Conservation (phyloP, 1,140 invertebrate species). For the Sinonovacula constricta region DNA sequence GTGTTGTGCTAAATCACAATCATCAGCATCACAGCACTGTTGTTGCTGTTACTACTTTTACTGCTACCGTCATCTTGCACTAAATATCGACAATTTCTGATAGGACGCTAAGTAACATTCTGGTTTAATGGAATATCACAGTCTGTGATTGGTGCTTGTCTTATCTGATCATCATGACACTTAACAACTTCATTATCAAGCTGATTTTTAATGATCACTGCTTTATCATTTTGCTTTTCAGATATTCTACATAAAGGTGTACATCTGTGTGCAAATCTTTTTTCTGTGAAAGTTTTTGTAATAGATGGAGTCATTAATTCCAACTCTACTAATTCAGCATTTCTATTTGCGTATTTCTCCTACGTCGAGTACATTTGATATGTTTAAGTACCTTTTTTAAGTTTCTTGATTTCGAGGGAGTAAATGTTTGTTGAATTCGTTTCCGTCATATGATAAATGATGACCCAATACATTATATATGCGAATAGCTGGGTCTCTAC, state of each 20-base stretch:
- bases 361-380: no score
- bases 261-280: neutral
- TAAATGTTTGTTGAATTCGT: no score
- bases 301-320: neutral
- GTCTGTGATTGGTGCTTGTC: neutral
- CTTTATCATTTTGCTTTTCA: neutral
- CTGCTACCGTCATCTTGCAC: neutral
- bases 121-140: neutral
- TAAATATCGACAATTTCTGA: neutral
- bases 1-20: no score
- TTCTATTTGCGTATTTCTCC: no score
- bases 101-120: neutral
- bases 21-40: no score
- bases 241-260: neutral
- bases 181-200: neutral
- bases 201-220: neutral
- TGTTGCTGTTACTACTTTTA: neutral
- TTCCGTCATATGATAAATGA: no score
- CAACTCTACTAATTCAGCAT: neutral
- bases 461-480: no score
- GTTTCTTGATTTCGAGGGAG: no score
- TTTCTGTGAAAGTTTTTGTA: neutral
- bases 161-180: neutral
- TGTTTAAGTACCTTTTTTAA: no score
- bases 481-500: no score